A percentile compares a stretch with the other conserved stretches of the same genome.
These are phyloP conservation scores for Miltochrista miniata DNA, from an alignment of 2,888 invertebrate genomes.

Conservation along the genomic window DNA sequence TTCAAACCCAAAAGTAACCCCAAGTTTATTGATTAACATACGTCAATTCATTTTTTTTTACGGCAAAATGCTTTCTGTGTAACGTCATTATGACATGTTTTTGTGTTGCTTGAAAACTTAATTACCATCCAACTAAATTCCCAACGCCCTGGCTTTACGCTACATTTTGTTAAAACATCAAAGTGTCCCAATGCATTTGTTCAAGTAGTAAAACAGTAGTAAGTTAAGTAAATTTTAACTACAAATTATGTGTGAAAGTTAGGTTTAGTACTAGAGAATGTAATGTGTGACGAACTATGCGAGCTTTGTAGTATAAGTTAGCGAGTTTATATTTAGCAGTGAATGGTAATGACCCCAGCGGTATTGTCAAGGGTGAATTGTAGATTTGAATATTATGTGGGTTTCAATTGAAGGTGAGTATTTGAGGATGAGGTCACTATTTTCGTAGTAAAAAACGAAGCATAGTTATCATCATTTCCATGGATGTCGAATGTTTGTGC, in stretches of 20 bases:
- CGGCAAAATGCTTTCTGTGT: too few species aligned
- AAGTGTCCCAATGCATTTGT: not conserved
- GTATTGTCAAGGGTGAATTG: not conserved
- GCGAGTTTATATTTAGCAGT: constrained; percentile 5
- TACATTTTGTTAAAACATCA: not conserved
- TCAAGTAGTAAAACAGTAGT: constrained; percentile 1
- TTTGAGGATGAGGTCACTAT: not conserved
- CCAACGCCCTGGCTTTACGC: too few species aligned
- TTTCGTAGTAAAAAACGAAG: not conserved
- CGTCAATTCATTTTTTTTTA: too few species aligned
- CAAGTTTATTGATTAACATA: too few species aligned
- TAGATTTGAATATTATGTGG: constrained; percentile 5
- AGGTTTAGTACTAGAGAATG: constrained; percentile 1
- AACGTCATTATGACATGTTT: too few species aligned
- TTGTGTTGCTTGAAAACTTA: too few species aligned
- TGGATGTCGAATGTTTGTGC: too few species aligned
- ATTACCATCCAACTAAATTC: too few species aligned
- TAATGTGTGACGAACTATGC: constrained; percentile 7
- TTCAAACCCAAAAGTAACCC: too few species aligned
- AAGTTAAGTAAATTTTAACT: constrained; percentile 5
- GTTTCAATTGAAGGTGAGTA: not conserved
- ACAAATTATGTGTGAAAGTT: constrained; percentile 7
- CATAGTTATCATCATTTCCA: too few species aligned
- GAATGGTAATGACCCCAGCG: constrained; percentile 7
- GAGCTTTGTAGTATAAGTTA: constrained; percentile 11